Conservation (phyloP, 1,140 invertebrate species). For the Schlechtendalia chinensis region DNA sequence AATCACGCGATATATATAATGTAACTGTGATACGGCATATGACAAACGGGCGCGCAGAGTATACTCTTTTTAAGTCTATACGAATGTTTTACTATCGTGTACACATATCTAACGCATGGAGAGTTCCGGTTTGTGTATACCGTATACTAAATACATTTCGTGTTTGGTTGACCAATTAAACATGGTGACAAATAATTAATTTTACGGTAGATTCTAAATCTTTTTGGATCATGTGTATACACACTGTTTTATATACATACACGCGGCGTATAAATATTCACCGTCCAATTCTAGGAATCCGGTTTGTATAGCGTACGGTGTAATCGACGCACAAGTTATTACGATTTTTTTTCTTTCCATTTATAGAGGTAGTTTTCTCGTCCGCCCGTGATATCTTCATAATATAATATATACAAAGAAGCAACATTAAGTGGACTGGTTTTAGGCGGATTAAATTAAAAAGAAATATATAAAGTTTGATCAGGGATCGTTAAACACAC, state of each 20-base stretch:
- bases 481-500: constrained; percentile 47
- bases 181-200: constrained; percentile 46
- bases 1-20: neutral
- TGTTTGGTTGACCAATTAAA: constrained; percentile 45
- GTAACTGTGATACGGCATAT: neutral
- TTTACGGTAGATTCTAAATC: constrained; percentile 34
- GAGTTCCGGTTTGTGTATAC: neutral
- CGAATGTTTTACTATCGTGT: too few species aligned
- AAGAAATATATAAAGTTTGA: constrained; percentile 17
- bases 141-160: constrained; percentile 25
- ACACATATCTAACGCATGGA: neutral
- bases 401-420: constrained; percentile 23
- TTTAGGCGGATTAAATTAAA: constrained; percentile 48
- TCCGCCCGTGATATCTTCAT: constrained; percentile 47
- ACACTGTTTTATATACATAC: neutral
- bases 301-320: neutral
- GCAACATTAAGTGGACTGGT: constrained; percentile 43
- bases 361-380: neutral
- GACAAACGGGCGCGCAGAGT: too few species aligned
- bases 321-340: constrained; percentile 48
- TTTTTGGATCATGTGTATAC: neutral
- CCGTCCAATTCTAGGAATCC: constrained; percentile 23
- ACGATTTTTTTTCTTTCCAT: neutral
- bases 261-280: neutral
- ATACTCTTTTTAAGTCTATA: too few species aligned